Evolutionary conservation across 1,140 invertebrate species (phyloP), one percentile per base, ranked within the genome.

Genomic region (Tetramorium parvispinum): DNA sequence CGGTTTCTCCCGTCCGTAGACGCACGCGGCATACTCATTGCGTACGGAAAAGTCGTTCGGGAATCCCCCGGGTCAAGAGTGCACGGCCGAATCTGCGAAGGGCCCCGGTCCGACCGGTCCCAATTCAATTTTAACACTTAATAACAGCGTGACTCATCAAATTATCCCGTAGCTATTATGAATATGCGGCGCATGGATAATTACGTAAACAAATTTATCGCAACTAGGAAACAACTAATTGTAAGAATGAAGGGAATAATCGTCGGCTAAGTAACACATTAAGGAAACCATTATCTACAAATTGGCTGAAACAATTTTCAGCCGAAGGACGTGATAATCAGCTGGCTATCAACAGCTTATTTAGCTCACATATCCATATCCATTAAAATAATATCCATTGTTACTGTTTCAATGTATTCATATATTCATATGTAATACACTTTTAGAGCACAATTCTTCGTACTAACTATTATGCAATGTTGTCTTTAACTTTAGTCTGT

Each of bases 1-100:
- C 61, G 71, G 66, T 90, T 88, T 90, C 88, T 90, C 85, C 43
- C 79, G 46, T 32, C 18, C 43, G 49, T 2, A 87, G 82, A 90
- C 88, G 88, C 66, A 75, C 13, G 7, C 7, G 11, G 88, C 78
- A 90, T 90, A 88, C 40, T 90, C 68, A 90, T 88, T 75, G 59
- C 6, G 10, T 16, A 18, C 32, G 32, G n/a, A 68, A 16, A 87
- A 85, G 70, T 49, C 63, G 10, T 16, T 2, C 32, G 65, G 77
- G 82, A 88, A 77, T 86, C 49, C 87, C 61, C 65, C 5, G 18
- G 18, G 16, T 57, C 11, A 2, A n/a, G 46, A 49, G 32, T 24
- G 16, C 8, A 57, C 13, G 16, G 6, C 2, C 18, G 59, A 21
- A 75, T 46, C 16, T n/a, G 1, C 49, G n/a, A 51, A 0, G 16